These are phyloP conservation scores for Pedionomus torquatus DNA, from an alignment of 2,113 vertebrate species.

Conservation along the genomic window DNA sequence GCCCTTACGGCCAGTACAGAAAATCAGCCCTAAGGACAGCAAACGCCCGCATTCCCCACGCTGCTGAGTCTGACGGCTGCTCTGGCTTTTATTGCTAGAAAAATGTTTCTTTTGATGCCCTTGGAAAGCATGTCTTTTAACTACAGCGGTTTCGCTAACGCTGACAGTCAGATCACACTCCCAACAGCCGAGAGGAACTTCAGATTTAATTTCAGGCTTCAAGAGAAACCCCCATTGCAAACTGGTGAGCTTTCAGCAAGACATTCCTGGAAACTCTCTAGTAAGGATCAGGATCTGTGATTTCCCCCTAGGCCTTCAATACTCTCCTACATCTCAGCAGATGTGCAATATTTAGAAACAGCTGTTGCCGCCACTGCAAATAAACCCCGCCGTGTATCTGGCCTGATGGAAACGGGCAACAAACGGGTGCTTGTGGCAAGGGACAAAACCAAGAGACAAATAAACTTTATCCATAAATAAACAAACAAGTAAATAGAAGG, in stretches of 20 bases:
- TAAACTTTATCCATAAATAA: neutral
- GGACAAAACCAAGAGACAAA: neutral
- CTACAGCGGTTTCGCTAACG: accelerated
- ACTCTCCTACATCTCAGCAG: neutral
- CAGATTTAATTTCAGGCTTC: neutral
- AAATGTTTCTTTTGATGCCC: neutral
- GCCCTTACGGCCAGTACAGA: neutral
- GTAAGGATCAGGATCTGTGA: neutral
- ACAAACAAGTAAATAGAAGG: neutral
- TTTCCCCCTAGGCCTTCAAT: neutral
- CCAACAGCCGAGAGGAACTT: accelerated
- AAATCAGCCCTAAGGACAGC: neutral
- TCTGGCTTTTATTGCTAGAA: neutral
- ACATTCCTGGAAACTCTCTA: neutral
- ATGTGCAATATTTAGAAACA: neutral
- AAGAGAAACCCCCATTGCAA: neutral
- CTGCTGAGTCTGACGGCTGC: neutral
- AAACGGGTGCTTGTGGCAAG: neutral
- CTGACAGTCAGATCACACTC: neutral
- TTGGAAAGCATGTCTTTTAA: neutral
- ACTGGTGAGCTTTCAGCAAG: neutral
- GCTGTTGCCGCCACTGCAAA: neutral
- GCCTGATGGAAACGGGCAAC: neutral
- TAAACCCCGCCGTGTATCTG: neutral
- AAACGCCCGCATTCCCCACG: neutral